These are phyloP conservation scores for Apamea sordens DNA, from an alignment of 2,888 invertebrate genomes.

Conservation along the genomic window DNA sequence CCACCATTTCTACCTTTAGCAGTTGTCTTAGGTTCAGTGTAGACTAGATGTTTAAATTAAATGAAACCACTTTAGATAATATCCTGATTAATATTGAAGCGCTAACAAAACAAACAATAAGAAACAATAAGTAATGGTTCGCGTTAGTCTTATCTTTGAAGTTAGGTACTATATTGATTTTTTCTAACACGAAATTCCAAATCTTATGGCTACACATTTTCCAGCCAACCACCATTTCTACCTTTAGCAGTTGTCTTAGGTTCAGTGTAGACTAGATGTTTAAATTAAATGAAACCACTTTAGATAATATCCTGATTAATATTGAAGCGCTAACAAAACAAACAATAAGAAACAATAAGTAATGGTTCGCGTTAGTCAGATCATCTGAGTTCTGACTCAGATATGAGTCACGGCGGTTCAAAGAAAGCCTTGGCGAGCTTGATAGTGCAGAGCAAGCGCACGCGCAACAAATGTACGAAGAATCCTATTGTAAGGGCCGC, in stretches of 20 bases:
- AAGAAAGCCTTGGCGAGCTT: slow-evolving; percentile 79
- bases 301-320: slow-evolving; percentile 35
- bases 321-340: slow-evolving; percentile 51
- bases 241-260: not conserved
- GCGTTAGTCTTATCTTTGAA: slow-evolving; percentile 73
- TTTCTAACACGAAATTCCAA: not conserved
- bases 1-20: not conserved
- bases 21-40: not conserved
- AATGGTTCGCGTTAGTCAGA: slow-evolving; percentile 72
- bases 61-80: slow-evolving; percentile 20
- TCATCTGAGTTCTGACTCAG: slow-evolving; percentile 80
- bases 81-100: slow-evolving; percentile 46
- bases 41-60: not conserved
- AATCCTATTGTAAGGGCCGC: slow-evolving; percentile 86
- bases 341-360: slow-evolving; percentile 59
- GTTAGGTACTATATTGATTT: too few species aligned
- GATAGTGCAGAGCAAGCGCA: slow-evolving; percentile 73
- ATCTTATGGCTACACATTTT: not conserved
- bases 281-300: slow-evolving; percentile 9
- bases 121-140: slow-evolving; percentile 59
- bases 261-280: not conserved
- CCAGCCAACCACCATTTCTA: not conserved
- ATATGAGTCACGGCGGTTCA: slow-evolving; percentile 82
- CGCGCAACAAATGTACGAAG: slow-evolving; percentile 80
- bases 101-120: slow-evolving; percentile 56